Conservation (phyloP, 2,113 vertebrate genomes). For the Colinus virginianus region DNA sequence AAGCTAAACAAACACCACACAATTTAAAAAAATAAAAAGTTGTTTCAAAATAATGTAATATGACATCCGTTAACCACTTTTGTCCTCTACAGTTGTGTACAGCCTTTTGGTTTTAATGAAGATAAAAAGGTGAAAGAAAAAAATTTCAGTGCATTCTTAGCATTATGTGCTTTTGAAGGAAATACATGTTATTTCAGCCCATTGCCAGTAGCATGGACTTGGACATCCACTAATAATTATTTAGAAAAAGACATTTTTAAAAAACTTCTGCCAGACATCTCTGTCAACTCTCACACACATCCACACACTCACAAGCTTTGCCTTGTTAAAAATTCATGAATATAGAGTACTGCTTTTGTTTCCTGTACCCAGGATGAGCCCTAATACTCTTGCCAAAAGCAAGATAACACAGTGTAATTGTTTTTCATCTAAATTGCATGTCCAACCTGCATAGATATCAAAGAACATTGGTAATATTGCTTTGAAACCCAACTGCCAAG, state of each 20-base stretch:
- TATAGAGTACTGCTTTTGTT: conserved; percentile 78
- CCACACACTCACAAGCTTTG: background rate
- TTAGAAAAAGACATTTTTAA: conserved; percentile 44
- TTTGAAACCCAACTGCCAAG: conserved; percentile 71
- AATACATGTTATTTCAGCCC: background rate
- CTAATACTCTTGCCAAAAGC: conserved; percentile 78
- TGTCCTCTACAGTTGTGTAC: background rate
- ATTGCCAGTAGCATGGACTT: background rate
- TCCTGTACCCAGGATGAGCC: conserved; percentile 72
- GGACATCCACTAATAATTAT: conserved; percentile 19
- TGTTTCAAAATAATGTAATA: background rate
- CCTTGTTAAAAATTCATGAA: conserved; percentile 80
- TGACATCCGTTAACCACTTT: background rate
- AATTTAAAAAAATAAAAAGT: background rate
- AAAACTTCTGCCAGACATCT: conserved; percentile 61
- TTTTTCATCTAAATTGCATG: conserved; percentile 78
- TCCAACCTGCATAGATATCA: conserved; percentile 78
- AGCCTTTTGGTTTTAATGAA: background rate
- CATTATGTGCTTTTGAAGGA: background rate
- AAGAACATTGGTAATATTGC: conserved; percentile 70
- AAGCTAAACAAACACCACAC: background rate
- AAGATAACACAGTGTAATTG: conserved; percentile 77
- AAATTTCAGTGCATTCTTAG: background rate
- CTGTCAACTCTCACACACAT: background rate
- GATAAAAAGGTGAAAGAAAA: background rate